Evolutionary conservation across 2,888 invertebrate species (phyloP).

Genomic region (Noctua comes): DNA sequence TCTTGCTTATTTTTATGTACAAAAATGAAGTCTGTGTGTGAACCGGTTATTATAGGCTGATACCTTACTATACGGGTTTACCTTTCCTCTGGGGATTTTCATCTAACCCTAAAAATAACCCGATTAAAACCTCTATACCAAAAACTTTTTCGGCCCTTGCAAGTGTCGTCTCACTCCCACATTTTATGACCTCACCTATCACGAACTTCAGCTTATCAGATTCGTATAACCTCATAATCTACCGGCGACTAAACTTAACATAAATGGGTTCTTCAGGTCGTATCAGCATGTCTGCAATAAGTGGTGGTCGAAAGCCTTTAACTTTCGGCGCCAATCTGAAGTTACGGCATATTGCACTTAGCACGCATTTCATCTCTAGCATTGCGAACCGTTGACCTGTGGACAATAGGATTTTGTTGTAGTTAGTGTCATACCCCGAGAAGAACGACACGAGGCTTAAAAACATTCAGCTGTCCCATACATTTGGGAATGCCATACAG

Average conservation of each 20-base stretch:
- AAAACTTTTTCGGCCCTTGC: background rate
- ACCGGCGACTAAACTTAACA: slow-evolving; percentile 73
- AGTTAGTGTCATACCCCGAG: background rate
- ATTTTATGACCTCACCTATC: background rate
- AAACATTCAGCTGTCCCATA: background rate
- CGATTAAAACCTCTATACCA: background rate
- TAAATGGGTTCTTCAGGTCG: slow-evolving; percentile 81
- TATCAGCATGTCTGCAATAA: slow-evolving; percentile 87
- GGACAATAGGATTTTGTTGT: slow-evolving; percentile 8
- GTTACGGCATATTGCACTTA: slow-evolving; percentile 88
- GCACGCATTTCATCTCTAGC: slow-evolving; percentile 91
- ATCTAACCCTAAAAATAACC: background rate
- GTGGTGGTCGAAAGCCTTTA: slow-evolving; percentile 81
- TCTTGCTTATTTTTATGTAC: background rate
- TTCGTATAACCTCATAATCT: background rate
- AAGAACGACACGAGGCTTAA: background rate
- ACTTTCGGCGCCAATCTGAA: slow-evolving; percentile 88
- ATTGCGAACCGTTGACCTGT: slow-evolving; percentile 93
- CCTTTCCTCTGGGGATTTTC: background rate
- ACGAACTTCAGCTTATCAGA: background rate
- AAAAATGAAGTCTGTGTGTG: background rate
- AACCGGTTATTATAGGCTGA: background rate
- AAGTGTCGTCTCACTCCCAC: background rate
- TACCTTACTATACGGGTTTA: background rate
- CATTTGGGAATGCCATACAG: background rate